Base-by-base conservation (phyloP, 2,797 vertebrate genomes). In the Tokudaia tokunoshimensis region DNA sequence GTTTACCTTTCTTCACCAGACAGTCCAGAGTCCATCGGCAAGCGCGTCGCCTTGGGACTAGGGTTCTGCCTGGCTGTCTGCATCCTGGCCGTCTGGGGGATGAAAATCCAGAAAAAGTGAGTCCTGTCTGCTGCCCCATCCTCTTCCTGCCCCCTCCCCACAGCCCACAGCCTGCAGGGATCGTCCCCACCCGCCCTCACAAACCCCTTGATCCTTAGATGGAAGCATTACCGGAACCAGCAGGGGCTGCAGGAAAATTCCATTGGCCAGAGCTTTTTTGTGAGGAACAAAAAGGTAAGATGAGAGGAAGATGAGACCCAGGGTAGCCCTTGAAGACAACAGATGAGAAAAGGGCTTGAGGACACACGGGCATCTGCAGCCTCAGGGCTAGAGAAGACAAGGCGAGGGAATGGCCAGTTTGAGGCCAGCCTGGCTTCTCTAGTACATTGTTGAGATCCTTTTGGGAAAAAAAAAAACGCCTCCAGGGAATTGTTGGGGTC, bases 231-330 rank as follows among this genome's bases (percentile, higher is more conserved):
- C 20, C 96, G 24, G 79, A 94, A 81, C 74, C 95, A 94, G 74
- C 96, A 97, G 72, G 94, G 37, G 4, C 72, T 78, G 84, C 98
- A 96, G 93, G 97, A 96, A 84, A 96, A 78, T 61, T 96, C 95
- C 93, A 96, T 83, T 11, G 88, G 86, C 83, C 97, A 96, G 95
- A 97, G 96, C 87, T 98, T 98, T 95, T 98, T 98, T 57, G 96
- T 98, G 75, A 97, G 94, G 47, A 98, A 98, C 20, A 92, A 96
- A 31, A 98, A 98, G 98, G 98, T 98, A 96, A 85, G 96, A 17
- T 0, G 2, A 22, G 22, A 88, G 94, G 9, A 29, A 50, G 44
- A n/a, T 6, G 9, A 22, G 24, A 12, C 0, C 31, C 31, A 65
- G 65, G 70, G n/a, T 22, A 37, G 47, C 55, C 55, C 8, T 10